Evolutionary conservation across 2,888 invertebrate genomes (phyloP).

Genomic region (Acronicta leporina): DNA sequence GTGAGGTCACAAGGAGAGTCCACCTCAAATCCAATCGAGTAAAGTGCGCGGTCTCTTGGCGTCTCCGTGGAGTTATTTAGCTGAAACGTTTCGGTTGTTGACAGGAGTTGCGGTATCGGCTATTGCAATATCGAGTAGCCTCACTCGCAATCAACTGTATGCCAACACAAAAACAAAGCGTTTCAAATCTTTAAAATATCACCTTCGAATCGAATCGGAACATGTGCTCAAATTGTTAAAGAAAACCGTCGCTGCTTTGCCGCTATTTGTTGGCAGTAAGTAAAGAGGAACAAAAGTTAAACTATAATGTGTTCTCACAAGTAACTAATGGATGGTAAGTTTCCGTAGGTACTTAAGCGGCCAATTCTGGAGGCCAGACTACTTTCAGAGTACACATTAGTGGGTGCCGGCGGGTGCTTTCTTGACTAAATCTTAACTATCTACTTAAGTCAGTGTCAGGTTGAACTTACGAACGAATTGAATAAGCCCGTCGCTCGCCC

Average conservation of each 20-base stretch:
- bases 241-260: conserved; percentile 47
- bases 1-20: conserved; percentile 71
- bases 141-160: conserved; percentile 46
- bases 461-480: conserved; percentile 78
- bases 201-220: conserved; percentile 27
- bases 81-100: conserved; percentile 83
- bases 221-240: conserved; percentile 38
- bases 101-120: conserved; percentile 69
- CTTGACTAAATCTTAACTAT: conserved; percentile 85
- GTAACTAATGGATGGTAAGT: conserved; percentile 86
- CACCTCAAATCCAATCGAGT: conserved; percentile 84
- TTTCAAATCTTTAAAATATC: conserved; percentile 38
- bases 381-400: conserved; percentile 87
- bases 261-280: conserved; percentile 70
- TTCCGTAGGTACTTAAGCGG: conserved; percentile 84
- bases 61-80: conserved; percentile 79
- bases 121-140: conserved; percentile 65
- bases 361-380: conserved; percentile 83
- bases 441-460: conserved; percentile 84
- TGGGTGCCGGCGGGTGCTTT: conserved; percentile 73
- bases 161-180: conserved; percentile 44
- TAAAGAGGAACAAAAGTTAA: conserved; percentile 81
- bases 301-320: conserved; percentile 84
- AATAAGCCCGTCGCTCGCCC: conserved; percentile 78
- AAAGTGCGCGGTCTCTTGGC: conserved; percentile 79